Base-by-base conservation (phyloP, 2,888 invertebrate genomes). In the Ommatoiulus sabulosus region DNA sequence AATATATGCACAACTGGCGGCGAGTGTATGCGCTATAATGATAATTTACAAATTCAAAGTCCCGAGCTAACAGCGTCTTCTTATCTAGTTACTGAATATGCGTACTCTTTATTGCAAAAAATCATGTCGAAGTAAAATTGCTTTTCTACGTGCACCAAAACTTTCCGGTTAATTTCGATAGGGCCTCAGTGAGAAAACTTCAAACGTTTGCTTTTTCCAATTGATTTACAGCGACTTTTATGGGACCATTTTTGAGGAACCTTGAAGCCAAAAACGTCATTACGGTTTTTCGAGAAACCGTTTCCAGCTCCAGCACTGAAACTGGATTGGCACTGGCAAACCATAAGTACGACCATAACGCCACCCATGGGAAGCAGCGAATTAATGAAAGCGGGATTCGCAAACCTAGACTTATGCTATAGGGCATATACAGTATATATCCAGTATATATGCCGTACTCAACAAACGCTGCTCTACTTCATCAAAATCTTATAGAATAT, bases 361-460 rank as follows among this genome's bases (percentile, higher is more conserved):
- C n/a, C 57, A 57, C 57, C 57, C 57, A 57, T 17, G 57, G n/a
- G 57, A 57, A n/a, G n/a, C n/a, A n/a, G 15, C 57, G 57, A 57
- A n/a, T 57, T 57, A 57, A 57, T 57, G 57, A 57, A 57, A 57
- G n/a, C 57, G n/a, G n/a, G 57, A 57, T 57, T 57, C n/a, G n/a
- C 1, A 57, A 57, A 57, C 57, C 4, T 17, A 57, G 57, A 57
- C 15, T 57, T 57, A 57, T 57, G 57, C n/a, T 17, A 15, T 46
- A n/a, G n/a, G n/a, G n/a, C n/a, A n/a, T n/a, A n/a, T n/a, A n/a
- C n/a, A n/a, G n/a, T n/a, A n/a, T n/a, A n/a, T n/a, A n/a, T n/a
- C n/a, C n/a, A n/a, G n/a, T n/a, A n/a, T n/a, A n/a, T n/a, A n/a
- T 10, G 10, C 57, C n/a, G 57, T 57, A 3, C 57, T 17, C n/a